Percentiles rank a stretch among this genome's conserved stretches.
These are phyloP conservation scores for Acrobasis consociella DNA, from an alignment of 2,888 invertebrate genomes.

Conservation along the genomic window DNA sequence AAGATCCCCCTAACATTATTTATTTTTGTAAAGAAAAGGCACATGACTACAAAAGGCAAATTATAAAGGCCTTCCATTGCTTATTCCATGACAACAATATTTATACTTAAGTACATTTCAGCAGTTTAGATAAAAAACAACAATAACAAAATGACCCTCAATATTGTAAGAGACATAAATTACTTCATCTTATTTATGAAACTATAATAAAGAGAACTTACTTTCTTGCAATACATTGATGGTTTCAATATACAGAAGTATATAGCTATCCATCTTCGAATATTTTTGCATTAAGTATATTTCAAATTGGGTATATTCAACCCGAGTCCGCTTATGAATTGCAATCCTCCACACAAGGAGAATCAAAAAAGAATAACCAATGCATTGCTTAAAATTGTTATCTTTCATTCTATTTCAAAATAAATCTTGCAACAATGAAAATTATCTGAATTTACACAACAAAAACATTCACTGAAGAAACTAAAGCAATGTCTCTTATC, in stretches of 20 bases:
- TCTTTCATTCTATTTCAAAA: neutral
- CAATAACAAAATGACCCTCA: conserved; percentile 13
- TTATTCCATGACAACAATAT: conserved; percentile 17
- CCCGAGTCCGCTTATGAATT: neutral
- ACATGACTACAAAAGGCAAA: conserved; percentile 28
- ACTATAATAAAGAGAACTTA: neutral
- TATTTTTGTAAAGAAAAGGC: conserved; percentile 26
- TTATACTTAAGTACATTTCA: conserved; percentile 28
- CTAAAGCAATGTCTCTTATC: neutral
- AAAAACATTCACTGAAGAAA: neutral
- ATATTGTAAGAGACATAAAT: neutral
- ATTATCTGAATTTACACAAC: neutral
- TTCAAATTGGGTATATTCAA: neutral
- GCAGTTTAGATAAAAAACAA: conserved; percentile 14
- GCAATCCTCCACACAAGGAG: neutral
- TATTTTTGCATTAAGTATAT: neutral
- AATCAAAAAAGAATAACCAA: no score
- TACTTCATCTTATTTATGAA: neutral
- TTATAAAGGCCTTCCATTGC: conserved; percentile 21
- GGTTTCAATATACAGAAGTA: neutral
- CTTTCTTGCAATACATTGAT: neutral
- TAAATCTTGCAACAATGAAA: neutral
- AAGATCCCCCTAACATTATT: conserved; percentile 4
- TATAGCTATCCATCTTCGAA: neutral
- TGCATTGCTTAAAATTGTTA: neutral